A percentile compares a stretch with the other conserved stretches of the same genome.
Evolutionary conservation across 2,888 invertebrate species (phyloP).

Genomic region (Muscina levida): DNA sequence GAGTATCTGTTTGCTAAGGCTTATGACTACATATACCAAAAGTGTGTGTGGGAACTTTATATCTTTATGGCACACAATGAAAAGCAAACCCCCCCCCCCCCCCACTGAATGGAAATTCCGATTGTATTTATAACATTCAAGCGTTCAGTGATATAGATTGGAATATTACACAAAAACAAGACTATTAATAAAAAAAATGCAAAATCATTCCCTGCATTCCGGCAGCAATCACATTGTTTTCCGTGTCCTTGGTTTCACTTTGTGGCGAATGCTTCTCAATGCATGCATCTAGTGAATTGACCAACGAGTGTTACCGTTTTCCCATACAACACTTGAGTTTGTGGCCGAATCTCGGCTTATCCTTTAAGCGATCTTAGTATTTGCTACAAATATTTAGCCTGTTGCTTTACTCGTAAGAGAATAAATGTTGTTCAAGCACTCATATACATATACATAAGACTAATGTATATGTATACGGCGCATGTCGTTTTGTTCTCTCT

Average conservation of each 20-base stretch:
- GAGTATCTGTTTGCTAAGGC: too few relatives aligned
- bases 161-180: constrained; percentile 47
- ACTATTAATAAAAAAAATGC: not conserved
- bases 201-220: too few relatives aligned
- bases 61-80: too few relatives aligned
- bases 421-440: not conserved
- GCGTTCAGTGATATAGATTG: constrained; percentile 53
- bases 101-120: constrained; percentile 1
- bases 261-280: too few relatives aligned
- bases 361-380: not conserved
- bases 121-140: constrained; percentile 26
- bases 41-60: too few relatives aligned
- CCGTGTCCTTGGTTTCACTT: too few relatives aligned
- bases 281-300: too few relatives aligned
- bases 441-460: too few relatives aligned
- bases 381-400: not conserved
- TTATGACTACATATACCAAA: too few relatives aligned
- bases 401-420: constrained; percentile 48
- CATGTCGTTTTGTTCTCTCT: constrained; percentile 14
- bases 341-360: not conserved
- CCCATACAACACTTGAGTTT: not conserved
- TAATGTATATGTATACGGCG: constrained; percentile 42
- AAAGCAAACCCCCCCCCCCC: too few relatives aligned
- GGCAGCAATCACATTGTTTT: too few relatives aligned
- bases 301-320: not conserved